phyloP scores from a whole-genome alignment of 1,140 invertebrate species.

The Diorhabda carinulata region DNA sequence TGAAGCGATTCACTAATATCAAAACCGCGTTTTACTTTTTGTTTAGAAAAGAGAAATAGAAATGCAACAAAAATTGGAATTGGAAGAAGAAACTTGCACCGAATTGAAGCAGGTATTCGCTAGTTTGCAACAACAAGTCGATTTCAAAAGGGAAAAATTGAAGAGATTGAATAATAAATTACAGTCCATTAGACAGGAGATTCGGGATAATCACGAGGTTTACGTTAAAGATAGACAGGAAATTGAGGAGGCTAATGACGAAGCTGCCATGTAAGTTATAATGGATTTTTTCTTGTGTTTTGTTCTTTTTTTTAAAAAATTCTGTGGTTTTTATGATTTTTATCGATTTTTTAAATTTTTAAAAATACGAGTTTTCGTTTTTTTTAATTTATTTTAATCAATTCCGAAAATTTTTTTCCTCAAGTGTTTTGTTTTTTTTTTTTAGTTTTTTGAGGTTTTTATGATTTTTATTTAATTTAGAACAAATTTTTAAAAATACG shows the following conservation, averaged over 20 bases:
- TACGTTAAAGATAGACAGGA: conserved; percentile 61
- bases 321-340: too few relatives aligned
- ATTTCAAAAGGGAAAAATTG: conserved; percentile 85
- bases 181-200: conserved; percentile 50
- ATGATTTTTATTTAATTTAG: too few relatives aligned
- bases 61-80: conserved; percentile 81
- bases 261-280: conserved; percentile 61
- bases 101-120: conserved; percentile 82
- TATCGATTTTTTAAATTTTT: too few relatives aligned
- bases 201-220: conserved; percentile 44
- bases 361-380: too few relatives aligned
- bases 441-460: too few relatives aligned
- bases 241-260: conserved; percentile 77
- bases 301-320: too few relatives aligned
- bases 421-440: too few relatives aligned
- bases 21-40: neutral
- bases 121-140: conserved; percentile 86
- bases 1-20: too few relatives aligned
- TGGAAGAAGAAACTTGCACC: conserved; percentile 82
- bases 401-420: too few relatives aligned
- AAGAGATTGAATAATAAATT: conserved; percentile 59
- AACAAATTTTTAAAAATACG: too few relatives aligned
- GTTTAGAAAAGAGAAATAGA: conserved; percentile 64
- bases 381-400: too few relatives aligned
- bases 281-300: too few relatives aligned